Conservation (phyloP, 2,888 invertebrate species). For the Euzophera pinguis region DNA sequence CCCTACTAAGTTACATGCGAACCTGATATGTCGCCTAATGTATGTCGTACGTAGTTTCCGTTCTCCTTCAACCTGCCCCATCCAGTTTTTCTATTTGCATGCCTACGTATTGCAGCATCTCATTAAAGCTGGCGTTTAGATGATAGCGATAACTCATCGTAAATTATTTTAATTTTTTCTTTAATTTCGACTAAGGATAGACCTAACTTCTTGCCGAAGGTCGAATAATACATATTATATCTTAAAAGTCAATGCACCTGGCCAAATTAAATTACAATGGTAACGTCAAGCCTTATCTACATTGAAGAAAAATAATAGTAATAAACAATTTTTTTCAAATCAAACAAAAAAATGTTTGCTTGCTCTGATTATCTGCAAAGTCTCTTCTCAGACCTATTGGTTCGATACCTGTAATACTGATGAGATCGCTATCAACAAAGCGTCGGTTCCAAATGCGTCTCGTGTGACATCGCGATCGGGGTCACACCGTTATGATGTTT, state of each 20-base stretch:
- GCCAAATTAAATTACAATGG: no score
- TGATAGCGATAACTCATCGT: conserved; percentile 3
- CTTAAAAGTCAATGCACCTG: no score
- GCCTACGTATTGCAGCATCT: conserved; percentile 13
- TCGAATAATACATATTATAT: no score
- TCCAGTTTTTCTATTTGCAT: conserved; percentile 15
- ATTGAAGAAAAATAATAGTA: no score
- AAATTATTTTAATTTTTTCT: no score
- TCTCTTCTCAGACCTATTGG: no score
- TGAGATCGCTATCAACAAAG: conserved; percentile 26
- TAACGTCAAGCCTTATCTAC: no score
- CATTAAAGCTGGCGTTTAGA: conserved; percentile 2
- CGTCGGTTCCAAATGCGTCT: conserved; percentile 22
- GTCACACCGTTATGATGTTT: conserved; percentile 53
- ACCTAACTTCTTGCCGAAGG: no score
- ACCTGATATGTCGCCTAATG: not conserved
- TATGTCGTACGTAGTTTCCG: conserved; percentile 8
- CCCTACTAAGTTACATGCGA: not conserved
- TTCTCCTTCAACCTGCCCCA: conserved; percentile 6
- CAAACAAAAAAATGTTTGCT: no score
- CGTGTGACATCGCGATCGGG: conserved; percentile 38
- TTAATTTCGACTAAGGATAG: not conserved
- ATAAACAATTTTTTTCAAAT: no score
- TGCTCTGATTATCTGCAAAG: no score
- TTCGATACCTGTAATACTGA: not conserved